Base-by-base conservation (phyloP, 35 echinoderm and acorn worm species). In the Apostichopus californicus region DNA sequence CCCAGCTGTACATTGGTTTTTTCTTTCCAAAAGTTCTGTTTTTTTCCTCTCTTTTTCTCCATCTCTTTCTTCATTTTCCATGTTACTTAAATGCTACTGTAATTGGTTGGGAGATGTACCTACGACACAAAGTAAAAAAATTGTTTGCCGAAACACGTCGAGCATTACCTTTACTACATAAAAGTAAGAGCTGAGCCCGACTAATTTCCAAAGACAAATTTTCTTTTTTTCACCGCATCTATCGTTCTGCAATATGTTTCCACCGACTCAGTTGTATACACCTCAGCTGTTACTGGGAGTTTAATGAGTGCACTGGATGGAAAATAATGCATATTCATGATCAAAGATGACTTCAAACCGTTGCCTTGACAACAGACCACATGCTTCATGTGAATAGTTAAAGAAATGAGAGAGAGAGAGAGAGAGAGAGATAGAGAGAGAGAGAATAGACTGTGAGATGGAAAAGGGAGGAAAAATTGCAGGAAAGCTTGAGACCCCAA, bases 301-400 rank as follows among this genome's bases (percentile, higher is more conserved):
- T 85, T 85, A 85, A 85, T 85, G 81, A 85, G 81, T 85, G 81
- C 81, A 85, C 81, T 85, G 81, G 81, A 85, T 85, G 57, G 81
- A 85, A 85, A 85, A 85, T 85, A 85, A 85, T 85, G 81, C 81
- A 85, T 85, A 85, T 85, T 85, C 81, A 85, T 85, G 81, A 85
- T 58, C 81, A 85, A 85, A 85, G 81, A 85, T 85, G 81, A 85
- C 81, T 85, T 85, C 81, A 85, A 85, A 85, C 81, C 14, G 23
- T 85, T 85, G 55, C 81, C 52, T 58, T 85, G 81, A 59, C 81
- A 85, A 85, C 81, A 85, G 81, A 85, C 81, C 81, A 85, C 81
- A 85, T 85, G 81, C 81, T 85, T 85, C 81, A 85, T 85, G 81
- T 85, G 81, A 85, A 85, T 85, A 85, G 81, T 85, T 85, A 85